Conservation (phyloP, 2,888 invertebrate genomes). For the Pemphredon lugubris region DNA sequence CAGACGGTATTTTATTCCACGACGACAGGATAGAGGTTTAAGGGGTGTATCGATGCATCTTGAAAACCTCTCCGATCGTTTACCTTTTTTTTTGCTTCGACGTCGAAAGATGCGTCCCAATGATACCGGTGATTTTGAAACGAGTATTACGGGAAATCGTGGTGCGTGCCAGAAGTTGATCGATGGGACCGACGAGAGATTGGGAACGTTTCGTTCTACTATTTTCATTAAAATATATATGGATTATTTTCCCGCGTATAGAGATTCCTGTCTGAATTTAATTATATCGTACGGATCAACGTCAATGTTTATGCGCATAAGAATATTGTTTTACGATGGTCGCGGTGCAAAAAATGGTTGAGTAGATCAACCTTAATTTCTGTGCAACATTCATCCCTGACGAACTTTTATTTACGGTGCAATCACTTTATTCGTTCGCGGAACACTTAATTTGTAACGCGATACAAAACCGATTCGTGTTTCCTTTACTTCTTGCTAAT, state of each 20-base stretch:
- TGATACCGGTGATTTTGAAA: constrained; percentile 15
- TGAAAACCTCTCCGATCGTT: constrained; percentile 9
- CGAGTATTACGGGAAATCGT: constrained; percentile 26
- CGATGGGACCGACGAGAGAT: constrained; percentile 15
- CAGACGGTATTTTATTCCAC: constrained; percentile 30
- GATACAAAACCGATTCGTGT: background rate
- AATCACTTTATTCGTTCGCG: too few species aligned
- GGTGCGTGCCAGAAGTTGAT: constrained; percentile 4
- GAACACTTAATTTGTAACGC: too few species aligned
- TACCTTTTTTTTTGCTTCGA: background rate
- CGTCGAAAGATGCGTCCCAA: background rate
- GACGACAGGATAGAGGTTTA: constrained; percentile 20
- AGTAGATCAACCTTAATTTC: too few species aligned
- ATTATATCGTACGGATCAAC: too few species aligned
- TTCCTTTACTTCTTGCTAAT: background rate
- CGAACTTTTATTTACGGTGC: too few species aligned
- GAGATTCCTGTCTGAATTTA: too few species aligned
- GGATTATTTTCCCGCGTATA: too few species aligned
- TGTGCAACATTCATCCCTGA: too few species aligned
- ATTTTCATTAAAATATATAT: too few species aligned
- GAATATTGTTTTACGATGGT: too few species aligned
- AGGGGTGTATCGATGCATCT: constrained; percentile 20
- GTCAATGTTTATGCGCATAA: background rate
- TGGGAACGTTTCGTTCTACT: too few species aligned
- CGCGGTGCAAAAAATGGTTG: too few species aligned